Percentiles rank a stretch among this genome's conserved stretches.
These are phyloP conservation scores for Silurus lanzhouensis DNA, from an alignment of 2,797 vertebrate species.

Conservation along the genomic window DNA sequence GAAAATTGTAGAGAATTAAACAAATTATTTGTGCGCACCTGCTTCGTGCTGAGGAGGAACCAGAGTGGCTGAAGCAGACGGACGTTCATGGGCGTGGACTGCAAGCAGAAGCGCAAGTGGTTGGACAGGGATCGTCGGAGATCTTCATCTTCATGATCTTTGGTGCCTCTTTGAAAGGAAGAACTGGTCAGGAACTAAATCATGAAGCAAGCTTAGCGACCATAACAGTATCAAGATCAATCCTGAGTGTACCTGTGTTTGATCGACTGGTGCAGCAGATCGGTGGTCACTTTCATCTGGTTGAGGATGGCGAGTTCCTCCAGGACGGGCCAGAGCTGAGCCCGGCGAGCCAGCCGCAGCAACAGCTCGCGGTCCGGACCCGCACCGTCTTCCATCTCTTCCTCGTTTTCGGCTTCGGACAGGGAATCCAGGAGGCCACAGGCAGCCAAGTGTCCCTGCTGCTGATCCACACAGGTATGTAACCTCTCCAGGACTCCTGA, in stretches of 20 bases:
- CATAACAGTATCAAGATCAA: too few relatives aligned
- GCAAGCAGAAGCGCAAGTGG: constrained; percentile 85
- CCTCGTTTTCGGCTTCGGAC: constrained; percentile 50
- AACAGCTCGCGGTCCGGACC: constrained; percentile 70
- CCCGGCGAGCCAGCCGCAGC: constrained; percentile 76
- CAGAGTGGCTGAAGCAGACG: constrained; percentile 84
- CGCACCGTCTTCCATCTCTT: constrained; percentile 35
- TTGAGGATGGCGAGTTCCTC: constrained; percentile 86
- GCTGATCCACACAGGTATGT: constrained; percentile 74
- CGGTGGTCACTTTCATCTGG: constrained; percentile 84
- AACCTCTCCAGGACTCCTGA: constrained; percentile 78
- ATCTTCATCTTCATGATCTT: constrained; percentile 60
- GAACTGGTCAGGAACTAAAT: background rate
- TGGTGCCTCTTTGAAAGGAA: constrained; percentile 70
- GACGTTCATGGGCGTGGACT: constrained; percentile 82
- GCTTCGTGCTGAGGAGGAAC: constrained; percentile 80
- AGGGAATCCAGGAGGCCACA: constrained; percentile 71
- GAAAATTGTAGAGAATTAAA: background rate
- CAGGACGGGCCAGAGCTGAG: constrained; percentile 92
- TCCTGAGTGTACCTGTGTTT: constrained; percentile 64
- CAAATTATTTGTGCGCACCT: constrained; percentile 69
- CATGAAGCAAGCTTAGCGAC: background rate
- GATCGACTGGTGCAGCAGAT: constrained; percentile 72
- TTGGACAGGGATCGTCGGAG: constrained; percentile 75
- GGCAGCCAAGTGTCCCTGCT: constrained; percentile 76